Evolutionary conservation across 1,140 invertebrate genomes (phyloP).

Genomic region (Asbolus verrucosus): DNA sequence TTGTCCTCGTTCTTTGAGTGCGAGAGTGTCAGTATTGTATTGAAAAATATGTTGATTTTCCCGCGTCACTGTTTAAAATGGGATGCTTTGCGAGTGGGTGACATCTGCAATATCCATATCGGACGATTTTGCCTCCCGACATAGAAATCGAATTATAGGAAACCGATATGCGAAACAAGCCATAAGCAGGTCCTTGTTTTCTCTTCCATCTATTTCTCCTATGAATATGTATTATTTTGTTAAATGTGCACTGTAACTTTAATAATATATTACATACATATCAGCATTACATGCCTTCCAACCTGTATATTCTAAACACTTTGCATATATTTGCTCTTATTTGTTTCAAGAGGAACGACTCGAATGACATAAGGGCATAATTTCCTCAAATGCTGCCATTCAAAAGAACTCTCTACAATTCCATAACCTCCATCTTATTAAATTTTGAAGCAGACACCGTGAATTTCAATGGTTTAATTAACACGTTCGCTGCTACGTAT

Average conservation of each 20-base stretch:
- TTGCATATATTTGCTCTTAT: neutral
- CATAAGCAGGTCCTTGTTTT: neutral
- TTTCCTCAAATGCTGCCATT: conserved; percentile 3
- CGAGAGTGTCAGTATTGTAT: neutral
- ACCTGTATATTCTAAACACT: neutral
- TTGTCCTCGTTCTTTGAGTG: neutral
- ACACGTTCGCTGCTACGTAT: conserved; percentile 37
- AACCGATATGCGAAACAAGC: conserved; percentile 40
- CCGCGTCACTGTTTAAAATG: conserved; percentile 1
- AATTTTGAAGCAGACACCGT: conserved; percentile 31
- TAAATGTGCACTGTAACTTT: conserved; percentile 13
- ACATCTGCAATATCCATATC: conserved; percentile 13
- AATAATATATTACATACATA: conserved; percentile 27
- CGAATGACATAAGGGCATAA: conserved; percentile 9
- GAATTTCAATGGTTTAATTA: conserved; percentile 39
- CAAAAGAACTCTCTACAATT: conserved; percentile 11
- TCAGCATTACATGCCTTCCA: neutral
- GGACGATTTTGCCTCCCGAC: conserved; percentile 21
- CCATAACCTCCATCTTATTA: conserved; percentile 32
- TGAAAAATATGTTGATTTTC: conserved; percentile 23
- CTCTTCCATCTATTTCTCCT: conserved; percentile 13
- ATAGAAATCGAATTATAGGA: conserved; percentile 38
- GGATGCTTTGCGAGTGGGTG: conserved; percentile 3
- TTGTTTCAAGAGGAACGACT: neutral
- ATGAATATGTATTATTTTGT: conserved; percentile 38